Evolutionary conservation across 1,140 invertebrate genomes (phyloP).

Genomic region (Formica selysi): DNA sequence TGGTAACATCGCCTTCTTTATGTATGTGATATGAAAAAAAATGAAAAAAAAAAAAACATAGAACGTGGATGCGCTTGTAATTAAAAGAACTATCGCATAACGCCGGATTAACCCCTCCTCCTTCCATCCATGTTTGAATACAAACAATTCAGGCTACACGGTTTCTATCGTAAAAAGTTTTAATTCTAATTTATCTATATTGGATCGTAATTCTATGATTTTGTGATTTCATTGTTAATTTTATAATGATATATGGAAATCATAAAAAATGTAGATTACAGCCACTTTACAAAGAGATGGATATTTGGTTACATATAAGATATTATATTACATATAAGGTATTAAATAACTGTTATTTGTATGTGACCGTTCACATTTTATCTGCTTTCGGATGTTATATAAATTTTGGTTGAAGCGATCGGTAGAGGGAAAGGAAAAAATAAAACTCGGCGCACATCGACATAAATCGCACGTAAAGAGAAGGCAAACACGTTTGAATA

Average conservation of each 20-base stretch:
- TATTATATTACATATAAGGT: slow-evolving; percentile 30
- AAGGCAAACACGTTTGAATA: slow-evolving; percentile 38
- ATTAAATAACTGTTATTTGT: slow-evolving; percentile 46
- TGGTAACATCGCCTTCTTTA: slow-evolving; percentile 3
- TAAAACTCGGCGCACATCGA: slow-evolving; percentile 1
- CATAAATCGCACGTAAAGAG: slow-evolving; percentile 53
- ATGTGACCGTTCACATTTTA: slow-evolving; percentile 28
- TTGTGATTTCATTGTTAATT: neutral
- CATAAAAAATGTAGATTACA: slow-evolving; percentile 6
- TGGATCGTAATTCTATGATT: neutral
- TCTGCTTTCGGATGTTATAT: slow-evolving; percentile 36
- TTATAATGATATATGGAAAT: neutral
- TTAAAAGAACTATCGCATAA: neutral
- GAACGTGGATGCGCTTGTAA: neutral
- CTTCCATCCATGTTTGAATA: too few species aligned
- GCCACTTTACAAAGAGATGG: neutral
- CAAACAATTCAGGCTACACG: too few species aligned
- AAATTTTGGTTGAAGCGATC: slow-evolving; percentile 39
- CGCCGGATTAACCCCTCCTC: too few species aligned
- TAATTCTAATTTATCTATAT: neutral
- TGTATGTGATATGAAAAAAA: neutral
- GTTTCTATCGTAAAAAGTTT: neutral
- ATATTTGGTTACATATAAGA: neutral
- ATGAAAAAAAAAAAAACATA: slow-evolving; percentile 29
- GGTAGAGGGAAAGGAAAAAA: slow-evolving; percentile 16